phyloP scores from a whole-genome alignment of 2,113 vertebrate species.

The Falcunculus frontatus region DNA sequence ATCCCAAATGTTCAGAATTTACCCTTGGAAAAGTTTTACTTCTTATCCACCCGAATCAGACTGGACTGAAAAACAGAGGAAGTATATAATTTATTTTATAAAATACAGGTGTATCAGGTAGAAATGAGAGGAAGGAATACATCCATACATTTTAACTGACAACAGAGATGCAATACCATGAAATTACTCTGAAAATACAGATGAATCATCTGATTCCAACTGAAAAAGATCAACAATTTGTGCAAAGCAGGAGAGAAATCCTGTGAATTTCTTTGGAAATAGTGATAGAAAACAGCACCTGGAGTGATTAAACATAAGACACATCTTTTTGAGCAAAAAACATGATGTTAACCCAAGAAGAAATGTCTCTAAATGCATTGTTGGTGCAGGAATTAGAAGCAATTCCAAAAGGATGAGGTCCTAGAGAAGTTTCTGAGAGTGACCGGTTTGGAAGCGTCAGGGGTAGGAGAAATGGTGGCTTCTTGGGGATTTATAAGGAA shows the following conservation, averaged over 20 bases:
- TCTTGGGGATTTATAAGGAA: not conserved
- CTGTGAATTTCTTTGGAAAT: not conserved
- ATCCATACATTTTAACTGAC: not conserved
- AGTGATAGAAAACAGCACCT: not conserved
- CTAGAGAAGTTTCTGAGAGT: not conserved
- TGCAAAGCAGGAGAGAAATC: not conserved
- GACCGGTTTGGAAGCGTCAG: not conserved
- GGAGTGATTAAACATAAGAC: not conserved
- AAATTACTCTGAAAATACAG: not conserved
- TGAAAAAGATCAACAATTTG: not conserved
- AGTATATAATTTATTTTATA: not conserved
- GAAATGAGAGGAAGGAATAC: not conserved
- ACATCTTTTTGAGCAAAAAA: not conserved
- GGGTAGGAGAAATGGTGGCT: not conserved
- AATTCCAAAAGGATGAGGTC: not conserved
- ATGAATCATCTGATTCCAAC: not conserved
- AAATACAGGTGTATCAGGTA: not conserved
- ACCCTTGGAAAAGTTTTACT: not conserved
- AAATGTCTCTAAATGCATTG: not conserved
- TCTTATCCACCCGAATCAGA: not conserved
- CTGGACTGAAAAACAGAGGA: not conserved
- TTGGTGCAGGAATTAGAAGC: not conserved
- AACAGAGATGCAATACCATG: not conserved
- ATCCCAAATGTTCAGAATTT: not conserved
- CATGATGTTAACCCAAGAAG: not conserved